Percentiles rank a stretch among this genome's conserved stretches.
Evolutionary conservation across 1,140 invertebrate genomes (phyloP).

Genomic region (Hylaeus volcanicus): DNA sequence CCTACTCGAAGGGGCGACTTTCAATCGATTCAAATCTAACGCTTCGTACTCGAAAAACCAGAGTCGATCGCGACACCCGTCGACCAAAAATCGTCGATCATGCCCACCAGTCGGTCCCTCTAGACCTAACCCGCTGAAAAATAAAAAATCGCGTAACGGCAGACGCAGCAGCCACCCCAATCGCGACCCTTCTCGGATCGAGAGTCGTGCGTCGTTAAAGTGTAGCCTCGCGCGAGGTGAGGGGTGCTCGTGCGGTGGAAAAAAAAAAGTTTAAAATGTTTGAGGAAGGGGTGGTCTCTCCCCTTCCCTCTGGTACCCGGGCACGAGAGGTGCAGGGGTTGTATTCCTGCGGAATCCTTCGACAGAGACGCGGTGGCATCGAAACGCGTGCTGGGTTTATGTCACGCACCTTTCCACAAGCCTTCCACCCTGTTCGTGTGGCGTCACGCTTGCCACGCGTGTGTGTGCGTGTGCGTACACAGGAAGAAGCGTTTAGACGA

Average conservation of each 20-base stretch:
- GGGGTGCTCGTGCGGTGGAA: constrained; percentile 11
- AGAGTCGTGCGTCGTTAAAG: constrained; percentile 64
- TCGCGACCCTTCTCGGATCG: constrained; percentile 54
- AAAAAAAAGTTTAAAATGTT: constrained; percentile 78
- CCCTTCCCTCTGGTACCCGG: neutral
- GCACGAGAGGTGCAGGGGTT: constrained; percentile 71
- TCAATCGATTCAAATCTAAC: too few relatives aligned
- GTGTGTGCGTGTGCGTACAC: constrained; percentile 31
- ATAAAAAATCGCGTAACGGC: constrained; percentile 57
- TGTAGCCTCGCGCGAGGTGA: constrained; percentile 43
- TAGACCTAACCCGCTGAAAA: neutral
- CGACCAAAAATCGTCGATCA: too few relatives aligned
- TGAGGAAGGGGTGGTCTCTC: constrained; percentile 67
- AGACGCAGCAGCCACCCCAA: constrained; percentile 36
- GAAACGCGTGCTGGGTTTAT: constrained; percentile 68
- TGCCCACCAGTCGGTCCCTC: neutral
- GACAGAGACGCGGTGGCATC: neutral
- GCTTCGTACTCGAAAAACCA: too few relatives aligned
- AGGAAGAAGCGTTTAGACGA: constrained; percentile 46
- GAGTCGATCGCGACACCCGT: too few relatives aligned
- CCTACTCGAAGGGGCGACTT: too few relatives aligned
- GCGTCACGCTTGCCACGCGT: neutral
- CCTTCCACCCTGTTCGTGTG: neutral
- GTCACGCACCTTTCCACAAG: constrained; percentile 47
- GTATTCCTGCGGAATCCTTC: constrained; percentile 48